phyloP scores from a whole-genome alignment of 2,113 vertebrate species.

The Seriola aureovittata region DNA sequence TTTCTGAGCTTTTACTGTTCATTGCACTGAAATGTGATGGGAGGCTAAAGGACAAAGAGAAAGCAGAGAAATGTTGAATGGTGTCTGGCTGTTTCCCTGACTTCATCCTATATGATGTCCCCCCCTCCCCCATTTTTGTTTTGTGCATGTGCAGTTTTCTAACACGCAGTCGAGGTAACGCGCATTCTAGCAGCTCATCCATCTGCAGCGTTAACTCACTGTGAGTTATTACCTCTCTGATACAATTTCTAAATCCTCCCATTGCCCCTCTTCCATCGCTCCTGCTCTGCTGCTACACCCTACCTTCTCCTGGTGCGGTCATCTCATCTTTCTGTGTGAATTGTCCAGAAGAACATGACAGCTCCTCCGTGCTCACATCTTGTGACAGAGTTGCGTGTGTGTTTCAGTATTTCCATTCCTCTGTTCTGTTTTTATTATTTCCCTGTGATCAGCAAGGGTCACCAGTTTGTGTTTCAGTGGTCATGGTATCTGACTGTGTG shows the following conservation, averaged over 20 bases:
- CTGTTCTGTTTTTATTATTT: conserved; percentile 15
- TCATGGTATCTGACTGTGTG: background rate
- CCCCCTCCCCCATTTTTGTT: conserved; percentile 74
- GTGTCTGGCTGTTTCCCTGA: conserved; percentile 66
- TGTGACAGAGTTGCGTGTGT: conserved; percentile 18
- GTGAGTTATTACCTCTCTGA: conserved; percentile 92
- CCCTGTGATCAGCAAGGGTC: background rate
- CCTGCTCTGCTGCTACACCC: conserved; percentile 17
- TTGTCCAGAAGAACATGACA: conserved; percentile 16
- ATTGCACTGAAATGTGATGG: conserved; percentile 21
- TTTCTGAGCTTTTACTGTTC: conserved; percentile 30
- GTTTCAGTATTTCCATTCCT: conserved; percentile 16
- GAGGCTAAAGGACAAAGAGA: conserved; percentile 21
- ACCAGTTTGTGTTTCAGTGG: conserved; percentile 4
- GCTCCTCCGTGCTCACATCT: conserved; percentile 14
- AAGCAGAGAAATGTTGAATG: conserved; percentile 52
- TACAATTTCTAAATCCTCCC: conserved; percentile 71
- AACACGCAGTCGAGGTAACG: conserved; percentile 94
- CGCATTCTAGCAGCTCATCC: conserved; percentile 95
- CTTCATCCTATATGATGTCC: conserved; percentile 66
- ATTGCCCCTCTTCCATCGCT: conserved; percentile 26
- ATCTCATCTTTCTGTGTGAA: conserved; percentile 33
- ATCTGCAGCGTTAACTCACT: conserved; percentile 97
- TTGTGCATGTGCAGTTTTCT: conserved; percentile 98
- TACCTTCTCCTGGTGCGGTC: conserved; percentile 36